Percentiles rank a stretch among this genome's conserved stretches.
Conservation (phyloP, 1,140 invertebrate species). For the Bathynomus jamesi region DNA sequence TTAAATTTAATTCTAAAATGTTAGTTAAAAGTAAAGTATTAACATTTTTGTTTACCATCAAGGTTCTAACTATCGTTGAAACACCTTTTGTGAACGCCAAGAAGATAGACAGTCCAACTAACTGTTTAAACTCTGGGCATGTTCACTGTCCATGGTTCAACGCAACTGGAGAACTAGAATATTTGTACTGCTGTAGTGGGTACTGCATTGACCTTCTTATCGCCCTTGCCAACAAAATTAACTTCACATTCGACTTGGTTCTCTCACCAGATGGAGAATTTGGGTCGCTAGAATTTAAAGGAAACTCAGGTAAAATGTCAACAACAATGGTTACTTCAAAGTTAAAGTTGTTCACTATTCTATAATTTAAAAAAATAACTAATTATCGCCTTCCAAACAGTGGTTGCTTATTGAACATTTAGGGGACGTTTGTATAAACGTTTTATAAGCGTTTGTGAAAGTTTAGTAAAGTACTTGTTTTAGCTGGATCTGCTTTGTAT, state of each 20-base stretch:
- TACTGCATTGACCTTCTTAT: slow-evolving; percentile 91
- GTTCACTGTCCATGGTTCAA: slow-evolving; percentile 79
- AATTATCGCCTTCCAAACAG: no score
- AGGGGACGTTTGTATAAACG: no score
- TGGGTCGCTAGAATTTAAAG: slow-evolving; percentile 74
- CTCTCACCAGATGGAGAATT: slow-evolving; percentile 91
- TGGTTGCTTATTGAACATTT: no score
- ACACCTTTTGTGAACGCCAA: slow-evolving; percentile 90
- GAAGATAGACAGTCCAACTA: slow-evolving; percentile 46
- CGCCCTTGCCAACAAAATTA: slow-evolving; percentile 72
- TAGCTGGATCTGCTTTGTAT: no score
- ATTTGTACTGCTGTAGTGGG: slow-evolving; percentile 78
- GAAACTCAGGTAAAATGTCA: slow-evolving; percentile 54
- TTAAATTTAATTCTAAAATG: no score
- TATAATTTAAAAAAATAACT: no score
- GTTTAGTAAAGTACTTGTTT: no score
- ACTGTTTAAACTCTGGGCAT: slow-evolving; percentile 53
- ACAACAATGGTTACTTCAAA: no score
- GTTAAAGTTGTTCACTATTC: no score
- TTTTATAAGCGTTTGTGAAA: no score
- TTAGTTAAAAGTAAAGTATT: no score
- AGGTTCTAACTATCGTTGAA: slow-evolving; percentile 77
- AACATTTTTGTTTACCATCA: no score
- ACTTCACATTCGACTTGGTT: slow-evolving; percentile 86
- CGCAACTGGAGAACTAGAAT: slow-evolving; percentile 48